Conservation (phyloP, 1,140 invertebrate species). For the Brachionus calyciflorus region DNA sequence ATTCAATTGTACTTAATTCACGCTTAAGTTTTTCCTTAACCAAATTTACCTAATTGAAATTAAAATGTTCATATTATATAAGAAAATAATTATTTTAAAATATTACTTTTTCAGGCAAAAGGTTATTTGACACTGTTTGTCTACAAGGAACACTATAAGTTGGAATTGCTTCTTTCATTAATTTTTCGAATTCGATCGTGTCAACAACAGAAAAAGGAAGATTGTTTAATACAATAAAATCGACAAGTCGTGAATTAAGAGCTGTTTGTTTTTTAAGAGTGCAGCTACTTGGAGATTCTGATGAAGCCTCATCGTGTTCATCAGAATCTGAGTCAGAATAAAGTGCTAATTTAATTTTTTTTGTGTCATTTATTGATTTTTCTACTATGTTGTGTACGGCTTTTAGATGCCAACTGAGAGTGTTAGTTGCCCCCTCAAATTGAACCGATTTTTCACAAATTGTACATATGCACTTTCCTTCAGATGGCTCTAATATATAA, state of each 20-base stretch:
- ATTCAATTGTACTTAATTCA: constrained; percentile 4
- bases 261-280: background rate
- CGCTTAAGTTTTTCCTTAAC: background rate
- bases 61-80: background rate
- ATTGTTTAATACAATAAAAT: background rate
- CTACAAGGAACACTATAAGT: background rate
- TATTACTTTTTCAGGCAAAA: background rate
- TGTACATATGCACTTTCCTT: too few relatives aligned
- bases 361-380: too few relatives aligned
- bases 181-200: background rate
- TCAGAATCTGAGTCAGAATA: background rate
- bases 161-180: background rate
- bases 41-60: background rate
- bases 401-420: too few relatives aligned
- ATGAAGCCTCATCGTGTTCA: background rate
- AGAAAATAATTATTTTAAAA: background rate
- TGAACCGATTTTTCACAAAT: too few relatives aligned
- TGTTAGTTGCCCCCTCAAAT: too few relatives aligned
- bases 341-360: constrained; percentile 3
- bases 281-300: background rate
- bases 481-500: too few relatives aligned
- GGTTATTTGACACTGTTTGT: background rate
- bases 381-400: too few relatives aligned
- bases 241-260: background rate
- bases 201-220: background rate